Percentiles rank a stretch among this genome's conserved stretches.
Evolutionary conservation across 2,888 invertebrate species (phyloP).

Genomic region (Eupithecia insigniata): DNA sequence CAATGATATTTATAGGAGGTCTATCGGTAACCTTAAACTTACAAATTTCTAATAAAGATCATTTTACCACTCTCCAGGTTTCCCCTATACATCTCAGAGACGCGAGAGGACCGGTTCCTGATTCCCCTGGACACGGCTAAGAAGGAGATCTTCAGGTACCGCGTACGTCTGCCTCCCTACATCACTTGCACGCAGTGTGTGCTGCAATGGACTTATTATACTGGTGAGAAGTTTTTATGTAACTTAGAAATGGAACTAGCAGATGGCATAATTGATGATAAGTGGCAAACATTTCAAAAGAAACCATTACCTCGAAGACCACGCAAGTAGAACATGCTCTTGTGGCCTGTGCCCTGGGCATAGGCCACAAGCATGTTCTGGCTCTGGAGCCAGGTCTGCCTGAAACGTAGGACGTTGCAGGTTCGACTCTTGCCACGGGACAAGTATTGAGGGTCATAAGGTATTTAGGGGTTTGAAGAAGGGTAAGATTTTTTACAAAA

Average conservation of each 20-base stretch:
- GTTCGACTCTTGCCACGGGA: background rate
- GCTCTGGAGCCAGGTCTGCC: too few relatives aligned
- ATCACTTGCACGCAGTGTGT: constrained; percentile 95
- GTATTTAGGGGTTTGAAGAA: too few relatives aligned
- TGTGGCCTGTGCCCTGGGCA: too few relatives aligned
- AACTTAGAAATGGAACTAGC: background rate
- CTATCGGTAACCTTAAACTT: too few relatives aligned
- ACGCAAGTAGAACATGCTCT: too few relatives aligned
- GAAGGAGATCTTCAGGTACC: constrained; percentile 86
- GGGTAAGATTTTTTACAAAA: too few relatives aligned
- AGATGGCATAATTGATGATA: background rate
- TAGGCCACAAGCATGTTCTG: too few relatives aligned
- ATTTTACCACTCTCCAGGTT: constrained; percentile 78
- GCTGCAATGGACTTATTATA: constrained; percentile 96
- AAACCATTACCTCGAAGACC: background rate
- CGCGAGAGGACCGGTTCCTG: constrained; percentile 87
- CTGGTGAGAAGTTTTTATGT: constrained; percentile 79
- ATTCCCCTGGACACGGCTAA: constrained; percentile 90
- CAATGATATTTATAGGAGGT: too few relatives aligned
- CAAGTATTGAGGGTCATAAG: too few relatives aligned
- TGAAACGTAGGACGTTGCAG: too few relatives aligned
- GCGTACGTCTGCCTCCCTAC: constrained; percentile 91
- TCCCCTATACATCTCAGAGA: constrained; percentile 89
- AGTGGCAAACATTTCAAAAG: background rate
- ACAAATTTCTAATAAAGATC: too few relatives aligned